Conservation (phyloP, 2,888 invertebrate species). For the Rotaria magnacalcarata region DNA sequence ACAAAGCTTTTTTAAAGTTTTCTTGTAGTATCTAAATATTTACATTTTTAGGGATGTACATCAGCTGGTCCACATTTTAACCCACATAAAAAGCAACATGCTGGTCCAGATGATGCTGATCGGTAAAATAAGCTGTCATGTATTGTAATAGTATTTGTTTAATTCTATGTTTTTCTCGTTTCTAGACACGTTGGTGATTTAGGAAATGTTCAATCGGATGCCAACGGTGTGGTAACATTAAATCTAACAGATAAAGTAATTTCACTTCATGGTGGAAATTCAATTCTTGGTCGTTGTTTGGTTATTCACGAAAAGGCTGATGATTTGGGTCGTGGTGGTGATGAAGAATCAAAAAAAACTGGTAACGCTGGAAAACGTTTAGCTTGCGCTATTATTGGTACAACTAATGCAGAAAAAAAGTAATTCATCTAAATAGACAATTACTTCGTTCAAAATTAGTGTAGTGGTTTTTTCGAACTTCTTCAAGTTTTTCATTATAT, state of each 20-base stretch:
- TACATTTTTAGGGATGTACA: conserved; percentile 67
- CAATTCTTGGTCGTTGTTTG: conserved; percentile 57
- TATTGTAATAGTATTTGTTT: too few relatives aligned
- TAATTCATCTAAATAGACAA: neutral
- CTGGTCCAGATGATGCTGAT: conserved; percentile 69
- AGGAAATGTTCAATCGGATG: conserved; percentile 63
- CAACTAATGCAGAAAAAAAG: conserved; percentile 59
- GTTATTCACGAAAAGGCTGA: conserved; percentile 77
- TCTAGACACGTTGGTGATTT: conserved; percentile 80
- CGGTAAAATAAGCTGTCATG: neutral
- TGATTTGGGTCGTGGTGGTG: conserved; percentile 83
- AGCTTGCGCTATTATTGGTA: conserved; percentile 81
- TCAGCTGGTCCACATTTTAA: conserved; percentile 91
- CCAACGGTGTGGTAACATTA: conserved; percentile 51
- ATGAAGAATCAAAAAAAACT: conserved; percentile 83
- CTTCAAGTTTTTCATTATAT: too few relatives aligned
- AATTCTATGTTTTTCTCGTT: neutral
- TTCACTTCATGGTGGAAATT: conserved; percentile 53
- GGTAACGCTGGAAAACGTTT: conserved; percentile 87
- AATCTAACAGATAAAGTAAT: conserved; percentile 54
- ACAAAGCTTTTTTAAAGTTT: too few relatives aligned
- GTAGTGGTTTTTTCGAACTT: neutral
- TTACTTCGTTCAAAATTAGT: neutral
- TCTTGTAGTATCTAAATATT: neutral
- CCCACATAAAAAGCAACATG: conserved; percentile 75